Evolutionary conservation across 2,797 vertebrate species (phyloP).

Genomic region (Eulemur coronatus): DNA sequence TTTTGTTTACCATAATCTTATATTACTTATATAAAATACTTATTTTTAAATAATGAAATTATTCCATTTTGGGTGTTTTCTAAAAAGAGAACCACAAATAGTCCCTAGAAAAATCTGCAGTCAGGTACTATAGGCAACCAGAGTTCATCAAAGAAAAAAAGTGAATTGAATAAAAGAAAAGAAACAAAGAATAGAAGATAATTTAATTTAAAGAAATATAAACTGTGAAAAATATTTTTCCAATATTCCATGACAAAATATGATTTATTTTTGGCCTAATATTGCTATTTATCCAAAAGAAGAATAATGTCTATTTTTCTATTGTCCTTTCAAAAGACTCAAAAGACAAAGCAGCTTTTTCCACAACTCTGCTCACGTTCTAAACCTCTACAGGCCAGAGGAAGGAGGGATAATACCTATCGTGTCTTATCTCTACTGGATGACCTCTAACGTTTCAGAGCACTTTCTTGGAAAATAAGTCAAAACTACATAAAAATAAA

Average conservation of each 20-base stretch:
- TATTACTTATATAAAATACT: not conserved
- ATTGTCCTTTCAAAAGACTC: not conserved
- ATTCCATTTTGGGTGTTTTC: not conserved
- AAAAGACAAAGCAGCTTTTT: not conserved
- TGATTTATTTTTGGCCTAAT: not conserved
- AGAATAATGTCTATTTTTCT: not conserved
- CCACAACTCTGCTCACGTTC: not conserved
- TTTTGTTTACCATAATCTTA: not conserved
- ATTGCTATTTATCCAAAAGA: not conserved
- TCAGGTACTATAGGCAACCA: not conserved
- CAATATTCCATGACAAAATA: not conserved
- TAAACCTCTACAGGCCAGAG: not conserved
- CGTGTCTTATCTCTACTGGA: not conserved
- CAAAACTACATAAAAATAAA: not conserved
- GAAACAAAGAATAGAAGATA: not conserved
- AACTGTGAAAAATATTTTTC: not conserved
- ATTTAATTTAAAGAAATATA: slow-evolving; percentile 43
- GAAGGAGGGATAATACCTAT: not conserved
- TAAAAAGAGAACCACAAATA: not conserved
- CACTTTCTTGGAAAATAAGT: not conserved
- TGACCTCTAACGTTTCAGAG: not conserved
- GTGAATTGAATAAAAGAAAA: not conserved
- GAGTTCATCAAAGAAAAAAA: not conserved
- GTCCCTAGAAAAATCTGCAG: not conserved
- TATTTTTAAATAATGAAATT: not conserved